Evolutionary conservation across 2,797 vertebrate genomes (phyloP).

Genomic region (Rhadinocentrus ornatus): DNA sequence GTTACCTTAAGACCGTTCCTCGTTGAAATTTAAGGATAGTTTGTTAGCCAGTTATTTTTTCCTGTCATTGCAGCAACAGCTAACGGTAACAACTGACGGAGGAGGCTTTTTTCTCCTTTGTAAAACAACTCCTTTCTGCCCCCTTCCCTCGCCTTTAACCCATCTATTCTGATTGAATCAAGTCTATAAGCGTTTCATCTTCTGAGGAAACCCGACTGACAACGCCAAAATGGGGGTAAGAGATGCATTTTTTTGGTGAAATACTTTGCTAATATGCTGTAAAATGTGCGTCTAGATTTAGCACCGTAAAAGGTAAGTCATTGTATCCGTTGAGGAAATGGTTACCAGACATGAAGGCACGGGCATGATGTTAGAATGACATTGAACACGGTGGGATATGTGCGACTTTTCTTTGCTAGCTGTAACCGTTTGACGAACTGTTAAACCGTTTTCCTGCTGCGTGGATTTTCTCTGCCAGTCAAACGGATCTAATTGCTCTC

Average conservation of each 20-base stretch:
- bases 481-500: not conserved
- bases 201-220: constrained; percentile 69
- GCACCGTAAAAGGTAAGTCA: not conserved
- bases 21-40: constrained; percentile 13
- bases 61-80: constrained; percentile 19
- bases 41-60: constrained; percentile 16
- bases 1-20: constrained; percentile 14
- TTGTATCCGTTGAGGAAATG: not conserved
- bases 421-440: no score
- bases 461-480: not conserved
- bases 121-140: not conserved
- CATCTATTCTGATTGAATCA: constrained; percentile 47
- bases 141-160: constrained; percentile 24
- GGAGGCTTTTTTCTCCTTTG: constrained; percentile 25
- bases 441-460: not conserved
- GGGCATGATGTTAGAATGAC: constrained; percentile 39
- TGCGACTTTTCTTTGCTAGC: not conserved
- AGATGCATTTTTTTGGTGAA: not conserved
- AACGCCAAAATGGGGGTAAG: constrained; percentile 83
- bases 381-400: constrained; percentile 25
- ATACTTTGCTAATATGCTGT: not conserved
- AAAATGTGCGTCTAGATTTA: constrained; percentile 10
- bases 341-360: constrained; percentile 24
- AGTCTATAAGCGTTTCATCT: constrained; percentile 40
- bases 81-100: constrained; percentile 25